phyloP scores from a whole-genome alignment of 2,888 invertebrate genomes.

The Drosophila dives region DNA sequence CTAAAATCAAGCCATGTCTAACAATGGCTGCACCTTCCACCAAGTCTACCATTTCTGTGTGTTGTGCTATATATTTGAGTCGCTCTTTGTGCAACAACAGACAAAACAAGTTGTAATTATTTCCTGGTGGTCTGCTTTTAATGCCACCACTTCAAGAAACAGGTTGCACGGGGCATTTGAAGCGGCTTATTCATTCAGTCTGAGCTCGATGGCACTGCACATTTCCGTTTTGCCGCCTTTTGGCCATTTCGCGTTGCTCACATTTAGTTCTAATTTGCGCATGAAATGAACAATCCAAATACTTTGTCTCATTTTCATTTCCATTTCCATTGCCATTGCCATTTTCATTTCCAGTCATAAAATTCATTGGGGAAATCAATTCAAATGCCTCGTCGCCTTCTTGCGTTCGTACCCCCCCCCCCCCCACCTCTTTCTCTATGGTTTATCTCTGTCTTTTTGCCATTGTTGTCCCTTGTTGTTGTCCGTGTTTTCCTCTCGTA shows the following conservation, averaged over 20 bases:
- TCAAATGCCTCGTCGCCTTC: slow-evolving; percentile 45
- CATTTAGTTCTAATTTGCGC: slow-evolving; percentile 57
- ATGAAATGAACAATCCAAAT: slow-evolving; percentile 29
- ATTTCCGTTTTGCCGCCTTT: slow-evolving; percentile 70
- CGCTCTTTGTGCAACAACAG: slow-evolving; percentile 28
- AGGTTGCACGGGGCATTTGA: slow-evolving; percentile 31
- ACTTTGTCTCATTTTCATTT: not conserved
- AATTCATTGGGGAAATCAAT: slow-evolving; percentile 75
- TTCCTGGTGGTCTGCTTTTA: slow-evolving; percentile 28
- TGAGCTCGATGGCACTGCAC: slow-evolving; percentile 43
- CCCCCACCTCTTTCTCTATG: not conserved
- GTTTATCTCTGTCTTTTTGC: not conserved
- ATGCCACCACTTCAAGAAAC: slow-evolving; percentile 1
- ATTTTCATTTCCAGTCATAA: slow-evolving; percentile 17
- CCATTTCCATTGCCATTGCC: not conserved
- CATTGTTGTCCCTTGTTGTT: not conserved
- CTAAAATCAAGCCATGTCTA: slow-evolving; percentile 25
- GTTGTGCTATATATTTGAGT: slow-evolving; percentile 2
- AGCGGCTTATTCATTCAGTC: slow-evolving; percentile 46
- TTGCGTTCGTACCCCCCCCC: too few relatives aligned
- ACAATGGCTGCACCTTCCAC: slow-evolving; percentile 21
- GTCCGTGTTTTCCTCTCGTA: slow-evolving; percentile 2
- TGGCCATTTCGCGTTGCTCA: slow-evolving; percentile 46
- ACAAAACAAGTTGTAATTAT: slow-evolving; percentile 59
- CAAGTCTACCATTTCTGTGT: not conserved